Conservation (phyloP, 2,888 invertebrate genomes). For the Morpho helenor region DNA sequence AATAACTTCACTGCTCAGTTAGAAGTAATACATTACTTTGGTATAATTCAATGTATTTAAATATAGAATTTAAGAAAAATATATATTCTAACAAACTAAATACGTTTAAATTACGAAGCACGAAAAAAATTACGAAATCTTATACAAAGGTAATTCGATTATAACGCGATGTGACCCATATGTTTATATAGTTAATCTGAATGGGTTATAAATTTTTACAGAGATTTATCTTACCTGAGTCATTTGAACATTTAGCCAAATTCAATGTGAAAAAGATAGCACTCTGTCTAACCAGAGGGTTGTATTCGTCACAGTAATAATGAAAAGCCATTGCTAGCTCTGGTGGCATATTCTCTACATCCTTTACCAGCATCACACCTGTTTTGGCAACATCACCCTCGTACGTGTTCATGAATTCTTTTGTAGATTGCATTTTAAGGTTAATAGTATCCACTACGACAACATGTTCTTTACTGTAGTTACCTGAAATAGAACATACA, state of each 20-base stretch:
- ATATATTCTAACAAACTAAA: too few relatives aligned
- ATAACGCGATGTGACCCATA: too few relatives aligned
- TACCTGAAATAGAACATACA: slow-evolving; percentile 42
- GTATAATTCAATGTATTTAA: too few relatives aligned
- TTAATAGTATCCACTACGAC: slow-evolving; percentile 46
- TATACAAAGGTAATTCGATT: too few relatives aligned
- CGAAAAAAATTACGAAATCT: too few relatives aligned
- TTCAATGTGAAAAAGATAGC: slow-evolving; percentile 71
- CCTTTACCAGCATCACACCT: slow-evolving; percentile 62
- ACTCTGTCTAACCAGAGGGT: slow-evolving; percentile 60
- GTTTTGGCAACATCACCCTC: slow-evolving; percentile 44
- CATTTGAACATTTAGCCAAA: slow-evolving; percentile 47
- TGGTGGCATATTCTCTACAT: slow-evolving; percentile 57
- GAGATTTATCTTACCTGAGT: slow-evolving; percentile 36
- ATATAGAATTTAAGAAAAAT: too few relatives aligned
- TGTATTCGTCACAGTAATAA: slow-evolving; percentile 72
- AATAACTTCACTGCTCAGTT: too few relatives aligned
- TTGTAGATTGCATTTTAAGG: slow-evolving; percentile 46
- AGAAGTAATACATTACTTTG: too few relatives aligned
- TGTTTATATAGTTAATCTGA: background rate
- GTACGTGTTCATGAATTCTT: slow-evolving; percentile 54
- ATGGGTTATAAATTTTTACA: background rate
- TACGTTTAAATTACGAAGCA: too few relatives aligned
- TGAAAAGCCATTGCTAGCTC: slow-evolving; percentile 70
- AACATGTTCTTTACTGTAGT: slow-evolving; percentile 43